A percentile compares a stretch with the other conserved stretches of the same genome.
Conservation (phyloP, 2,797 vertebrate species). For the Schizopygopsis pylzovi region DNA sequence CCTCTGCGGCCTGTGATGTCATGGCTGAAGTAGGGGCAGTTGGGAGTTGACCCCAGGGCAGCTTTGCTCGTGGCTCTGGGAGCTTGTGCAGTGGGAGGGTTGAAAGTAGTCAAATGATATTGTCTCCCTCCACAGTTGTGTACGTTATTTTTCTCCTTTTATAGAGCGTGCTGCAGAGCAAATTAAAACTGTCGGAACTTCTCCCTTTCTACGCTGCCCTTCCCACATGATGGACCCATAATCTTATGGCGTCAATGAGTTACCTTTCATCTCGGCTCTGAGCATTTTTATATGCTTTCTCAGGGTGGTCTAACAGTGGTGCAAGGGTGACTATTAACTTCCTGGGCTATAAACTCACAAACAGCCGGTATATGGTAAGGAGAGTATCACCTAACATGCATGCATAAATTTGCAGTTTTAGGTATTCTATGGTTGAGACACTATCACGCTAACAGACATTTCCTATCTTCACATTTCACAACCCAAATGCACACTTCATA, state of each 20-base stretch:
- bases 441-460: conserved; percentile 6
- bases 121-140: conserved; percentile 64
- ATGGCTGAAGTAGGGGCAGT: conserved; percentile 63
- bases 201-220: neutral
- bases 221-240: conserved; percentile 1
- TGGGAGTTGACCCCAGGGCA: conserved; percentile 66
- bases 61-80: conserved; percentile 67
- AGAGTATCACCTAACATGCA: neutral
- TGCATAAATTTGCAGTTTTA: neutral
- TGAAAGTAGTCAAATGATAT: conserved; percentile 63
- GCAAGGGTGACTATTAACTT: conserved; percentile 2
- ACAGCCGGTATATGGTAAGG: neutral
- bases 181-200: conserved; percentile 45
- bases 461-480: conserved; percentile 7
- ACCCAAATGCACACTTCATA: neutral
- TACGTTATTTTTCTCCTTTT: conserved; percentile 65
- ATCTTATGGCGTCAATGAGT: conserved; percentile 21
- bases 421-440: conserved; percentile 23
- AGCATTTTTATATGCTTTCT: neutral
- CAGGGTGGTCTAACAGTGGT: conserved; percentile 8
- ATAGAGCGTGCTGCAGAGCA: conserved; percentile 67
- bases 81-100: conserved; percentile 58
- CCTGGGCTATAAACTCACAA: conserved; percentile 2
- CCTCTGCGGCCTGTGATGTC: conserved; percentile 69
- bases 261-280: conserved; percentile 2